Percentiles rank a stretch among this genome's conserved stretches.
phyloP scores from a whole-genome alignment of 2,888 invertebrate species.

The Auanema freiburgensis region DNA sequence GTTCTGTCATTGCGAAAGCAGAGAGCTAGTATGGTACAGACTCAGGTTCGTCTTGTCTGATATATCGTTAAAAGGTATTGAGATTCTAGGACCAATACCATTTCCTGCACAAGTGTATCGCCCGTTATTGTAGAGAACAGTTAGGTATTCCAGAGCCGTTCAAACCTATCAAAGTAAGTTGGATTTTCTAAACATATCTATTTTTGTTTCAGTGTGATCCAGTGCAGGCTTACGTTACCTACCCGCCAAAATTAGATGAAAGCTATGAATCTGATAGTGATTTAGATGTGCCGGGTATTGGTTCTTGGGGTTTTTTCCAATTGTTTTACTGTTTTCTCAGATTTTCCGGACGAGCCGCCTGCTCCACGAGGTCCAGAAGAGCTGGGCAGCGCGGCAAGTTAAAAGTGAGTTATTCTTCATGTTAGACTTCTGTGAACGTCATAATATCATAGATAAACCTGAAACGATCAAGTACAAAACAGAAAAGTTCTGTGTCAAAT shows the following conservation, averaged over 20 bases:
- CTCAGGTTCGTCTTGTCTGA: constrained; percentile 35
- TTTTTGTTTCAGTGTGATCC: too few species aligned
- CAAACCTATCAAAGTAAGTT: too few species aligned
- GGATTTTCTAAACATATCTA: too few species aligned
- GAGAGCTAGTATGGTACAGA: constrained; percentile 56
- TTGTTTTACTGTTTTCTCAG: constrained; percentile 5
- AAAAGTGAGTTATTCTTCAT: constrained; percentile 25
- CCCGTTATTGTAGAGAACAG: constrained; percentile 39
- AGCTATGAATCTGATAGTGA: too few species aligned
- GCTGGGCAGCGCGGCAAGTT: constrained; percentile 41
- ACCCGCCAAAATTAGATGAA: too few species aligned
- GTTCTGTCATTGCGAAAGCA: constrained; percentile 51
- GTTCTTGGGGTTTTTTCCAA: too few species aligned
- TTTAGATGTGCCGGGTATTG: too few species aligned
- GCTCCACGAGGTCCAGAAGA: constrained; percentile 47
- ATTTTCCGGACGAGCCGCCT: constrained; percentile 45
- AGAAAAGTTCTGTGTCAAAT: too few species aligned
- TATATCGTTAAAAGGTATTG: background rate
- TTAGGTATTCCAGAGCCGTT: constrained; percentile 23
- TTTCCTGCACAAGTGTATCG: constrained; percentile 54
- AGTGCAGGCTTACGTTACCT: too few species aligned
- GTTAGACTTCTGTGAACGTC: background rate
- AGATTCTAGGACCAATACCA: constrained; percentile 51
- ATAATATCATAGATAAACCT: background rate
- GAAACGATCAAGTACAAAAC: too few species aligned